Base-by-base conservation (phyloP, 2,113 vertebrate species). In the Lichenostomus cassidix region DNA sequence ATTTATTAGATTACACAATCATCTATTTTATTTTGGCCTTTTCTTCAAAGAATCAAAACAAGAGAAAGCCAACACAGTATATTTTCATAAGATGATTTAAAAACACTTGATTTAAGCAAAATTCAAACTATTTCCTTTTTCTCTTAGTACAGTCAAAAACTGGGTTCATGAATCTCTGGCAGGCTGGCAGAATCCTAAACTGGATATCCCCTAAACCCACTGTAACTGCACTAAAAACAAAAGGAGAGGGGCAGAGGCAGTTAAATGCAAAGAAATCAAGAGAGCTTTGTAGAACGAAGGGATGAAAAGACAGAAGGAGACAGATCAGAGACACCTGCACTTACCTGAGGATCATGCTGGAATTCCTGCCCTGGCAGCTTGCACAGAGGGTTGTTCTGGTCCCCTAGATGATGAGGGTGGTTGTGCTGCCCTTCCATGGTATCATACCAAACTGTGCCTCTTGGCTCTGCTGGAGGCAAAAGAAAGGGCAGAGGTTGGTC, bases 401-500 rank as follows among this genome's bases (percentile, higher is more conserved):
- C 98, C 97, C 98, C 98, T 92, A 98, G 97, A 5, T 97, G 97
- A 44, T 98, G 97, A 22, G 98, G 97, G 77, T 98, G 98, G 95
- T 97, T 98, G 76, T 98, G 98, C 94, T 98, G 98, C 94, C 98
- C 97, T 89, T 99, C 99, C 99, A 99, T 98, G 93, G 96, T 98
- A 96, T 91, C 98, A 98, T 98, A 95, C 98, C 98, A 98, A 55
- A 50, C 63, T 93, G 70, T 62, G 94, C 92, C 68, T 89, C 9
- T 83, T 60, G 15, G 42, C 49, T 92, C 86, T 93, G 97, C 83
- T 90, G 96, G 16, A 79, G 96, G 29, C 27, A 50, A 91, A 39
- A 97, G 79, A 92, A 87, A 16, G 29, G 46, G 50, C 29, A 92
- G 47, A 89, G 46, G 64, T 67, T 74, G 65, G 55, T 46, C 31